These are phyloP conservation scores for Pseudocheirus occidentalis DNA, from an alignment of 2,797 vertebrate species.

Conservation along the genomic window DNA sequence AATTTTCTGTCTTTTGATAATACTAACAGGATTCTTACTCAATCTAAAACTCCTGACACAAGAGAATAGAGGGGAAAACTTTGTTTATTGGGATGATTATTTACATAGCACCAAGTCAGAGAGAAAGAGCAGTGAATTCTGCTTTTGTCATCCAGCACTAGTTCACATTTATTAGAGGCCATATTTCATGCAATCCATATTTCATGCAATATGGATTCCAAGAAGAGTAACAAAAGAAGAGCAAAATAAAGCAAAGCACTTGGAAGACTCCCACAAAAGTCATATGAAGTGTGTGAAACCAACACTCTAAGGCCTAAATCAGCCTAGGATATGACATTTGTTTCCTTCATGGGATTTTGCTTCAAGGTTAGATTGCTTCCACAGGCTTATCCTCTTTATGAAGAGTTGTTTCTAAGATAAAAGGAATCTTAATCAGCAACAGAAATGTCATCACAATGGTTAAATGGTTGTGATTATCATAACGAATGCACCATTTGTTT, in stretches of 20 bases:
- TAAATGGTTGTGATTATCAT: neutral
- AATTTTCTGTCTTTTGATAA: constrained; percentile 60
- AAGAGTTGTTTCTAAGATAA: neutral
- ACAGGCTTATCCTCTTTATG: neutral
- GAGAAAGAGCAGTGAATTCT: neutral
- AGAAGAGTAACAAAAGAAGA: constrained; percentile 13
- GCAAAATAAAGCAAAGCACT: neutral
- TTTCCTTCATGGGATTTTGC: constrained; percentile 55
- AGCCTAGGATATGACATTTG: constrained; percentile 34
- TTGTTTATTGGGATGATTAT: constrained; percentile 5
- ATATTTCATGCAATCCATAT: neutral
- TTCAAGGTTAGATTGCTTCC: constrained; percentile 56
- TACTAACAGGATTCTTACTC: constrained; percentile 43
- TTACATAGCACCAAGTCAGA: constrained; percentile 1
- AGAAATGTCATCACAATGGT: constrained; percentile 7
- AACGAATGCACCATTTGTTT: constrained; percentile 25
- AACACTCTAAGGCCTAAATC: constrained; percentile 20
- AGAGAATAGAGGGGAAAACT: neutral
- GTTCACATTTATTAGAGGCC: neutral
- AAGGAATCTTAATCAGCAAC: neutral
- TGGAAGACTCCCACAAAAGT: constrained; percentile 41
- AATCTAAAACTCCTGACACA: neutral
- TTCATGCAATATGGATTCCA: neutral
- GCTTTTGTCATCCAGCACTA: neutral
- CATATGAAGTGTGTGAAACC: neutral